Base-by-base conservation (phyloP, 2,888 invertebrate genomes). In the Rhingia campestris region DNA sequence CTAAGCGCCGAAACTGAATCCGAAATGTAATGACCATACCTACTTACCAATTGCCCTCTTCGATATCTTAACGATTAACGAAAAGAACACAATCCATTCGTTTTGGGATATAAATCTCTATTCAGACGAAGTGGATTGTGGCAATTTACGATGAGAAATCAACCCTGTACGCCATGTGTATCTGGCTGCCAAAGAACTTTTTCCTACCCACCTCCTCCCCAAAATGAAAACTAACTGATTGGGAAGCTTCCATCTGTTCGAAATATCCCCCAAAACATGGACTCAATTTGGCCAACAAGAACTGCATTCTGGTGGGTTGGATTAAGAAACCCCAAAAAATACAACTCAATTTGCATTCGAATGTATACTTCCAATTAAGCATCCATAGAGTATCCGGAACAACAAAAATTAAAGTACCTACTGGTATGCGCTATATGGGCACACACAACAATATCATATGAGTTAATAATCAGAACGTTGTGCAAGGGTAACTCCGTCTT, bases 261-360 rank as follows among this genome's bases (percentile, higher is more conserved):
- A 14, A 51, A 41, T 12, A 12, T 32, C 53, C n/a, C 39, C 10
- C 45, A 56, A 37, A 4, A 6, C 2, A 69, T 9, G 32, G 6
- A 45, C 39, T 32, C 49, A 53, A 61, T 37, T 49, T 56, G 47
- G 30, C 35, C n/a, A 43, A 22, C 43, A 66, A 10, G 4, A 37
- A 43, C 33, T 67, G 4, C 54, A 74, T 58, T 54, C 12, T 9
- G 10, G 45, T 35, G 37, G 51, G 66, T 51, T 75, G 59, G 2
- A 22, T 67, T 75, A 59, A 67, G 67, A 41, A 51, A 30, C 63
- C 49, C 54, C 76, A 64, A 69, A 61, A 70, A 39, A 66, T 70
- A 49, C n/a, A 77, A 77, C 56, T 70, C 6, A 77, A 77, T 77
- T 70, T 63, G 56, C 61, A 77, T 77, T 56, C 76, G 47, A 70